These are phyloP conservation scores for Dryocosmus kuriphilus DNA, from an alignment of 2,888 invertebrate genomes.

Conservation along the genomic window DNA sequence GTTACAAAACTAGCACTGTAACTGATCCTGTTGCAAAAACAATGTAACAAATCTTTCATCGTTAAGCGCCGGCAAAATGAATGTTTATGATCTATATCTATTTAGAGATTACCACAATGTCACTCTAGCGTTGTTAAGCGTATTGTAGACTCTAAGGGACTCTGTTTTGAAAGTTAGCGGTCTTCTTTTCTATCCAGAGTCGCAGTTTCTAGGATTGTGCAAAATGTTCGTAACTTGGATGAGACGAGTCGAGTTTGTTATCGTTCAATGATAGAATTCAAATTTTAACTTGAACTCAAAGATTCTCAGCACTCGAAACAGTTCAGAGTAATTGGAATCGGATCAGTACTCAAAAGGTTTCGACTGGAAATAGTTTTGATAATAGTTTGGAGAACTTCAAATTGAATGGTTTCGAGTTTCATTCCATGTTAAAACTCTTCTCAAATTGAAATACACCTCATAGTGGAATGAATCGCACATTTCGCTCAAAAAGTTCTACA, in stretches of 20 bases:
- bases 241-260: background rate
- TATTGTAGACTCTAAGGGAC: background rate
- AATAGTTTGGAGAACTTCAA: no score
- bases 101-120: constrained; percentile 16
- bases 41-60: background rate
- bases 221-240: background rate
- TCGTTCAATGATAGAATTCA: no score
- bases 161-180: background rate
- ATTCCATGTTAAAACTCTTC: no score
- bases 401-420: no score
- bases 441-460: no score
- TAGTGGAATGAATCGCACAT: no score
- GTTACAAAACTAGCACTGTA: constrained; percentile 38
- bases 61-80: constrained; percentile 29
- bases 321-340: no score
- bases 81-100: constrained; percentile 32
- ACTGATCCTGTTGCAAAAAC: constrained; percentile 12
- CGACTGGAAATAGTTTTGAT: no score
- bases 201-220: background rate
- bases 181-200: background rate
- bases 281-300: background rate
- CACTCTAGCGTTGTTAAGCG: constrained; percentile 4
- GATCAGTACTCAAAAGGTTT: no score
- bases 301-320: no score
- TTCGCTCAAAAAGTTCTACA: no score